Evolutionary conservation across 64 coral and sea anemone species (phyloP).

Genomic region (Montipora efflorescens): DNA sequence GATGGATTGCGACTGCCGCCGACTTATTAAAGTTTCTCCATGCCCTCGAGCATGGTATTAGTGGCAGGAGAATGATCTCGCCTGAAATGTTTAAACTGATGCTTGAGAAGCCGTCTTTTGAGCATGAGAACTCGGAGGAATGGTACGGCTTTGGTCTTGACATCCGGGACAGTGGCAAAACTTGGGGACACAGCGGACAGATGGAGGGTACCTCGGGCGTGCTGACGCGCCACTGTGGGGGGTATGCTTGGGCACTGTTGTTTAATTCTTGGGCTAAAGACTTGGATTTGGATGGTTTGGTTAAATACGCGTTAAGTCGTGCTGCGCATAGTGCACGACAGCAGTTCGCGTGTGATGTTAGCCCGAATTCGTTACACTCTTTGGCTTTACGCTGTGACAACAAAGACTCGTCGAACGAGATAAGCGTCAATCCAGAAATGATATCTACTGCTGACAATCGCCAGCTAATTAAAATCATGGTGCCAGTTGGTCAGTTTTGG

Average conservation of each 20-base stretch:
- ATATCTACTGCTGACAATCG: constrained; percentile 6
- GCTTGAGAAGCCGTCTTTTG: constrained; percentile 40
- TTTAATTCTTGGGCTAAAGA: constrained; percentile 62
- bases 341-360: neutral
- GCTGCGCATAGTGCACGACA: neutral
- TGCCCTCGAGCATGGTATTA: constrained; percentile 4
- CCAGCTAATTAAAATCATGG: constrained; percentile 9
- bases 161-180: constrained; percentile 13
- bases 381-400: neutral
- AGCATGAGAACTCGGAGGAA: neutral
- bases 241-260: constrained; percentile 47
- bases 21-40: constrained; percentile 3
- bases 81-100: constrained; percentile 3
- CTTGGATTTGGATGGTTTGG: constrained; percentile 21
- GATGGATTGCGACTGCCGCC: constrained; percentile 10
- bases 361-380: neutral
- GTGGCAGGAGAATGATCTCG: constrained; percentile 16
- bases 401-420: neutral
- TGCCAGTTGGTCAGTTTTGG: constrained; percentile 5
- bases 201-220: constrained; percentile 53
- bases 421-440: neutral
- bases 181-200: constrained; percentile 46
- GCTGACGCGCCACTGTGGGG: constrained; percentile 17
- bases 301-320: constrained; percentile 25
- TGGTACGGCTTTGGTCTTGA: constrained; percentile 57